phyloP scores from a whole-genome alignment of 2,888 invertebrate species.

The Busseola fusca region DNA sequence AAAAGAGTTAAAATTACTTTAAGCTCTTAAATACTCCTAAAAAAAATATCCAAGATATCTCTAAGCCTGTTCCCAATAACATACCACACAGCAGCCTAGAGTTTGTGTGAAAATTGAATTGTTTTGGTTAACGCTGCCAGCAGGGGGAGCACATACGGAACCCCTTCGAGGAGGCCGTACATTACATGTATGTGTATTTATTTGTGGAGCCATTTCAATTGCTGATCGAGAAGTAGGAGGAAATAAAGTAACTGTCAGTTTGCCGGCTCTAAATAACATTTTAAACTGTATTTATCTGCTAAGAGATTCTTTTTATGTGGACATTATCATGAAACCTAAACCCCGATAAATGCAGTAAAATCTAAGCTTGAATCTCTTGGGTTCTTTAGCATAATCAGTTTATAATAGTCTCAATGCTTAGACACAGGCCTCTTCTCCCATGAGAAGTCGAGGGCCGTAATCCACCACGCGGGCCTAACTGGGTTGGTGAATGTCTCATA shows the following conservation, averaged over 20 bases:
- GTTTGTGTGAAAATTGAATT: constrained; percentile 64
- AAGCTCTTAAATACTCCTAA: not conserved
- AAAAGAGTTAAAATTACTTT: not conserved
- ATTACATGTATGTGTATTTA: constrained; percentile 48
- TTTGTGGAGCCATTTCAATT: constrained; percentile 45
- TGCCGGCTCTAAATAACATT: constrained; percentile 1
- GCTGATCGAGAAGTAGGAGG: constrained; percentile 34
- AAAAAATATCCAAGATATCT: not conserved
- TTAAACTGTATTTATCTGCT: constrained; percentile 11
- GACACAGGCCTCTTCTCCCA: not conserved
- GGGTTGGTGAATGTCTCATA: not conserved
- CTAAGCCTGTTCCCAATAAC: constrained; percentile 11
- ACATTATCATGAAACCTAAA: not conserved
- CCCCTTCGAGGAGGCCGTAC: constrained; percentile 34
- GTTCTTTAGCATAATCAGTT: not conserved
- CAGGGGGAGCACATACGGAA: constrained; percentile 37
- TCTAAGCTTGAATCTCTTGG: not conserved
- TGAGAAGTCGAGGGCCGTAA: not conserved
- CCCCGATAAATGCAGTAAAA: not conserved
- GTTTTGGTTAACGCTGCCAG: constrained; percentile 60
- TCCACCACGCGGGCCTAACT: not conserved
- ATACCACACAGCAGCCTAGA: constrained; percentile 43
- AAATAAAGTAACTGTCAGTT: constrained; percentile 16
- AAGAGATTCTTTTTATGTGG: constrained; percentile 17
- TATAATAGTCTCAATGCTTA: not conserved